phyloP scores from a whole-genome alignment of 2,113 vertebrate genomes.

The Prochilodus magdalenae region DNA sequence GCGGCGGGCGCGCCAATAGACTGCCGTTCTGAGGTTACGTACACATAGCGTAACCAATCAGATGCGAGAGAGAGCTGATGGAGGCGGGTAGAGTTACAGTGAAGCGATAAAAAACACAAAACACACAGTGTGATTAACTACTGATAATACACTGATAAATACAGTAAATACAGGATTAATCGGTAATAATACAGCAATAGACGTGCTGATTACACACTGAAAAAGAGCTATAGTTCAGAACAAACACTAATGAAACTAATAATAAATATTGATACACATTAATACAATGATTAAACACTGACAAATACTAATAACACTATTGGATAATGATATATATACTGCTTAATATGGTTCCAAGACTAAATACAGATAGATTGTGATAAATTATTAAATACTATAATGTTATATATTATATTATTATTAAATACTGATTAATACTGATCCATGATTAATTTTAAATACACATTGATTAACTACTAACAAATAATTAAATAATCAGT shows the following conservation, averaged over 20 bases:
- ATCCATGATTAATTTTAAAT: neutral
- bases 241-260: neutral
- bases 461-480: no score
- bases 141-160: neutral
- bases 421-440: neutral
- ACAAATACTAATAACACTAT: neutral
- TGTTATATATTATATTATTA: neutral
- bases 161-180: neutral
- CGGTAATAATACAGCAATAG: neutral
- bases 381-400: neutral
- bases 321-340: neutral
- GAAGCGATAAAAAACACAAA: neutral
- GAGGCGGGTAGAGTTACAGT: neutral
- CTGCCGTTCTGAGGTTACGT: constrained; percentile 49
- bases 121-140: neutral
- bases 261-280: neutral
- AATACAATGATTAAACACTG: neutral
- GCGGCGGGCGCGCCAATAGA: constrained; percentile 27
- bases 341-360: no score
- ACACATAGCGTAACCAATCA: constrained; percentile 62
- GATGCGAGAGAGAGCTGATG: neutral
- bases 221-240: no score
- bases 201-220: no score
- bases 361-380: neutral
- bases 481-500: no score